phyloP scores from a whole-genome alignment of 1,140 invertebrate genomes.

The Babylonia areolata region DNA sequence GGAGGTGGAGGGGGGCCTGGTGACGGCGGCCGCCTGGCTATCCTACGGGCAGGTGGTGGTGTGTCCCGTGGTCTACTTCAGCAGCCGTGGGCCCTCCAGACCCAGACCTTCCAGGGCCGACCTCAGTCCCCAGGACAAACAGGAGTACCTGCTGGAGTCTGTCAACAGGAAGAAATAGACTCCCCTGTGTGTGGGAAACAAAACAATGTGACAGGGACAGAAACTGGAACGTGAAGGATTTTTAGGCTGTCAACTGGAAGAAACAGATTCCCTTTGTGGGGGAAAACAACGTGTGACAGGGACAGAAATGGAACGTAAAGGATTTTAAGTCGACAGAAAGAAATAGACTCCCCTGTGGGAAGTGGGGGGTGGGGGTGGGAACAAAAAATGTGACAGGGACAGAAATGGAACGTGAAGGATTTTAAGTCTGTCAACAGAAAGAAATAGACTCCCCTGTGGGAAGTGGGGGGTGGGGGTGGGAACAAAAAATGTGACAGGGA shows the following conservation, averaged over 20 bases:
- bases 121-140: constrained; percentile 42
- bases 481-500: not conserved
- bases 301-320: not conserved
- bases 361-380: not conserved
- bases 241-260: too few species aligned
- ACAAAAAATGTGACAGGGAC: not conserved
- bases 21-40: constrained; percentile 60
- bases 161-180: constrained; percentile 43
- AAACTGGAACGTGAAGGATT: not conserved
- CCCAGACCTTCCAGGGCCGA: constrained; percentile 35
- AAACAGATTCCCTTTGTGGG: not conserved
- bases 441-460: constrained; percentile 23
- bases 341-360: constrained; percentile 8
- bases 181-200: not conserved
- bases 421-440: constrained; percentile 41
- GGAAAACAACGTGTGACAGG: not conserved
- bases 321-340: too few species aligned
- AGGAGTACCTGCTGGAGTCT: constrained; percentile 47
- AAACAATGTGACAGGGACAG: not conserved
- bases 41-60: constrained; percentile 62
- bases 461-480: not conserved
- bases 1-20: constrained; percentile 43
- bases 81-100: constrained; percentile 37
- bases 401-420: not conserved
- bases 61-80: constrained; percentile 62